Evolutionary conservation across 2,113 vertebrate species (phyloP).

Genomic region (Bombycilla garrulus): DNA sequence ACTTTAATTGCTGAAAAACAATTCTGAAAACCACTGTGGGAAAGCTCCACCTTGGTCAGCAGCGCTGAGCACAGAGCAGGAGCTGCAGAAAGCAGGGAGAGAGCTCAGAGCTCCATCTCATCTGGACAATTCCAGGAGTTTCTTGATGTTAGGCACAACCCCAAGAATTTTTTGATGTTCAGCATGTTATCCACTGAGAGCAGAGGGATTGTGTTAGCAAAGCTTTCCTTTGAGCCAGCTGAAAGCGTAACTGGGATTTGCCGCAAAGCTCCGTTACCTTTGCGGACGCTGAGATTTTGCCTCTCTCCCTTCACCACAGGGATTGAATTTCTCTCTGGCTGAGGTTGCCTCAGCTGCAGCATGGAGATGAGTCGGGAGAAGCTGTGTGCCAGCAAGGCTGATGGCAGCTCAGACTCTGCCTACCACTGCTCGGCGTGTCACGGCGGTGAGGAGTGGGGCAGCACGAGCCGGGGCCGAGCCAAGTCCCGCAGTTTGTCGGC

Average conservation of each 20-base stretch:
- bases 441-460: conserved; percentile 71
- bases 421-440: conserved; percentile 81
- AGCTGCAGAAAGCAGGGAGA: background rate
- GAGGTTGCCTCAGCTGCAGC: background rate
- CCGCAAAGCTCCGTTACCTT: background rate
- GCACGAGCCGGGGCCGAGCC: conserved; percentile 69
- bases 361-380: conserved; percentile 71
- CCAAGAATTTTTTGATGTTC: background rate
- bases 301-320: background rate
- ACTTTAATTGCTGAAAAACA: background rate
- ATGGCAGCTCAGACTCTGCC: conserved; percentile 63
- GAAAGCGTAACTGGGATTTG: fast-evolving
- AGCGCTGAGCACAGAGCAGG: background rate
- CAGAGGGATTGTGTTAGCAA: background rate
- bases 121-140: background rate
- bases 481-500: conserved; percentile 90
- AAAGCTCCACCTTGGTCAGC: background rate
- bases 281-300: background rate
- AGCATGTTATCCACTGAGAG: background rate
- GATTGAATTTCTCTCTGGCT: background rate
- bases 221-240: background rate
- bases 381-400: conserved; percentile 47
- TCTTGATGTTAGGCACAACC: background rate
- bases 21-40: background rate
- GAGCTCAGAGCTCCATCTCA: background rate